phyloP scores from a whole-genome alignment of 2,797 vertebrate species.

The Ceryle rudis region DNA sequence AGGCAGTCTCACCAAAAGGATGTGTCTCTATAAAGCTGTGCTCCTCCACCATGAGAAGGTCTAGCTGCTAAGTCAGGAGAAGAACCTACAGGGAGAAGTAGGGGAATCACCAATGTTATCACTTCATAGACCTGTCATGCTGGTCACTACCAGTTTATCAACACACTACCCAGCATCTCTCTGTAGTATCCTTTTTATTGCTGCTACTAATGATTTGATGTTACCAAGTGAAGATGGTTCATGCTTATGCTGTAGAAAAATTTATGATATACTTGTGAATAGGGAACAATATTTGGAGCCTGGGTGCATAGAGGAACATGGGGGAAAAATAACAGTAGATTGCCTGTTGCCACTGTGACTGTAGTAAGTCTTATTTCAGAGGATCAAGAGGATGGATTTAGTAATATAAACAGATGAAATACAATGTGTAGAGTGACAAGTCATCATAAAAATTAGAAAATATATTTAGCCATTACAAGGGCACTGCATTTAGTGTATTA shows the following conservation, averaged over 20 bases:
- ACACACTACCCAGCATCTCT: not conserved
- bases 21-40: not conserved
- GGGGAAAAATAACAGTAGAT: constrained; percentile 29
- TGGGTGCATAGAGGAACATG: not conserved
- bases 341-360: constrained; percentile 30
- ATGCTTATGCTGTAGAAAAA: not conserved
- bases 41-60: not conserved
- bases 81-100: not conserved
- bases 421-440: constrained; percentile 50
- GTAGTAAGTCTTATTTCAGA: constrained; percentile 58
- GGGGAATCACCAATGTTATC: not conserved
- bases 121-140: not conserved
- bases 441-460: constrained; percentile 66
- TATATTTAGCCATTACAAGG: constrained; percentile 58
- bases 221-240: constrained; percentile 54
- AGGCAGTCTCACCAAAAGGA: not conserved
- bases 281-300: constrained; percentile 43
- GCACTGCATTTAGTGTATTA: constrained; percentile 34
- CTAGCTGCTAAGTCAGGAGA: not conserved
- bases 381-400: constrained; percentile 8
- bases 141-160: not conserved
- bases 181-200: constrained; percentile 29
- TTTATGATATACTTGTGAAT: constrained; percentile 46
- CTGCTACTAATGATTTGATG: constrained; percentile 2
- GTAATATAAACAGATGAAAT: constrained; percentile 52